Conservation (phyloP, 2,113 vertebrate species). For the Calyptomena viridis region DNA sequence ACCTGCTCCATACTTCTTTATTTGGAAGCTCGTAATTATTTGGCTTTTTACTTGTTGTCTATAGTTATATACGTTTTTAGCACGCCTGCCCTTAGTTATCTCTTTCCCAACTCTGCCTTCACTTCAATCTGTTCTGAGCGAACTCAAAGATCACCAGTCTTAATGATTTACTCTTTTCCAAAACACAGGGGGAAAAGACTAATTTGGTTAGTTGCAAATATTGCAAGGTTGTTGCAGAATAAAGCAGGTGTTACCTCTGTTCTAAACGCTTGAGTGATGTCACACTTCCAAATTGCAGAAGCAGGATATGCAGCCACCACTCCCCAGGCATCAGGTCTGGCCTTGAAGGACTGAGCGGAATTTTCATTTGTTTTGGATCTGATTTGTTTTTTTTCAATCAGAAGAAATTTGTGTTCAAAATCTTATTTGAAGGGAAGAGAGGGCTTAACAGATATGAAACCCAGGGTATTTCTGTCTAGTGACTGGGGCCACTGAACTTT, state of each 20-base stretch:
- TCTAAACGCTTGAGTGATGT: background rate
- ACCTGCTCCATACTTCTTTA: background rate
- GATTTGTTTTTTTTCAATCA: background rate
- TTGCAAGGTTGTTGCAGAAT: background rate
- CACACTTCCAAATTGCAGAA: background rate
- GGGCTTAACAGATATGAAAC: background rate
- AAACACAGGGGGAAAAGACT: background rate
- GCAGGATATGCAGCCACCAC: background rate
- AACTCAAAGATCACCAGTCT: background rate
- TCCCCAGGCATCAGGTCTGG: background rate
- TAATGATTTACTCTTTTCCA: background rate
- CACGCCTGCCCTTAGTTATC: background rate
- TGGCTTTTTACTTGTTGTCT: background rate
- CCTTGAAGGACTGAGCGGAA: background rate
- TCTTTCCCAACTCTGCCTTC: background rate
- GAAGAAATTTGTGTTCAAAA: background rate
- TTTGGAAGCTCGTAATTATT: background rate
- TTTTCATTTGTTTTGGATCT: background rate
- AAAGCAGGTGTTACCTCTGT: background rate
- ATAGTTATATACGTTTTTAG: background rate
- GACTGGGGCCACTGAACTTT: background rate
- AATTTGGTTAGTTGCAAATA: background rate
- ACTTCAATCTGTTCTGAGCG: background rate
- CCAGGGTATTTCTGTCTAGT: background rate
- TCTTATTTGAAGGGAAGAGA: background rate